Base-by-base conservation (phyloP, 2,888 invertebrate genomes). In the Rhyacophila evoluta region DNA sequence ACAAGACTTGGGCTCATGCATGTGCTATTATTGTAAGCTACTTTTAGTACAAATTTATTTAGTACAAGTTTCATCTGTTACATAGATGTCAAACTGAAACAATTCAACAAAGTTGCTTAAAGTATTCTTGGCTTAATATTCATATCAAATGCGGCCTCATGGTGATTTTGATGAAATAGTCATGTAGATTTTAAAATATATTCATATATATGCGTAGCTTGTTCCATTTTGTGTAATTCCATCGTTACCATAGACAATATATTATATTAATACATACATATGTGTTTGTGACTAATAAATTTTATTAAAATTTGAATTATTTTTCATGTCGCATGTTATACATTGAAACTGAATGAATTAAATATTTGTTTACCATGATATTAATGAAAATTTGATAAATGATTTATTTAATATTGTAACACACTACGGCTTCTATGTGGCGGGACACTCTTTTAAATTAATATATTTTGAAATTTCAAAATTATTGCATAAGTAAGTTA, bases 321-420 rank as follows among this genome's bases (percentile, higher is more conserved):
- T 1, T 12, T 12, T 55, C 1, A 55, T 19, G 12, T 55, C n/a
- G 55, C 55, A 55, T 55, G 55, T 55, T 55, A 8, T 25, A 55
- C n/a, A 39, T 12, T 39, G 15, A 39, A 25, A 8, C 19, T 1
- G 8, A 55, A 19, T 8, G 8, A 19, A 55, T 19, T 0, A 25
- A 19, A 25, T 25, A 15, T 55, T 19, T 55, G 2, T 33, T 33
- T 33, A 6, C 6, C 29, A 33, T 33, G 29, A 33, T 33, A 33
- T 10, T 15, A 19, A 55, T 5, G 55, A 55, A 19, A 55, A 55
- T 55, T 55, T 55, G 55, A 55, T 55, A 5, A 55, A 55, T 10
- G 55, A 25, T 55, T 55, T 55, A 55, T 55, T 55, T 55, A 19
- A 55, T 19, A 55, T 55, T 55, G 55, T 55, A 55, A 55, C 55